Base-by-base conservation (phyloP, 2,797 vertebrate species). In the Mareca penelope region DNA sequence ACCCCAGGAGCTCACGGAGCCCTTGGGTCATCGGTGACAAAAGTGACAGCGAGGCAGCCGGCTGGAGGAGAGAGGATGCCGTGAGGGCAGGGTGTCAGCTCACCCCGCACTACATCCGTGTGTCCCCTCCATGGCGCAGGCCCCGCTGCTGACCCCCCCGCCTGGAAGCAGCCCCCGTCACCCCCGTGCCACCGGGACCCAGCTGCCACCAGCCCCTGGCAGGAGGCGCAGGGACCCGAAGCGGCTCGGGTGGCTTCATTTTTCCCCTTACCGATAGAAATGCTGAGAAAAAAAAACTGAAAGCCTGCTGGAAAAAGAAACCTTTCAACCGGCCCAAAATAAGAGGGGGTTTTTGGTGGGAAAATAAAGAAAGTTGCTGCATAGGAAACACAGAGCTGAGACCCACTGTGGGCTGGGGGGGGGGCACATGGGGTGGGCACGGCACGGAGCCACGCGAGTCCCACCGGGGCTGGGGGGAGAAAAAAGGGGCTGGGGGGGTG, bases 251-350 rank as follows among this genome's bases (percentile, higher is more conserved):
- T 12, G 0, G n/a, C 14, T 87, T 67, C 39, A 3, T 69, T 91
- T 94, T 94, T 22, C 90, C 88, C 71, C 71, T 81, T 56, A 89
- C 63, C 0, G 71, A 64, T 26, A 60, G 59, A 94, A 91, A 79
- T 5, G 4, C 35, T 1, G 61, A 95, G 89, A 89, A 88, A 14
- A 19, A 56, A 50, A 26, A 29, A 4, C 80, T 5, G 61, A 94
- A 76, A 86, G 40, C n/a, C 50, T 4, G 52, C 31, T 92, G 91
- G 93, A 88, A 93, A 94, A 78, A 94, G 84, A 93, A 95, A 85
- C 77, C 17, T 60, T 72, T 40, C 16, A 24, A 26, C 4, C 6
- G 1, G 77, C 80, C 33, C 84, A 9, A 69, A 93, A 83, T 61
- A 76, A 88, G 75, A 67, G 72, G 86, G 72, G 77, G 24, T 21